phyloP scores from a whole-genome alignment of 2,113 vertebrate genomes.

The Chunga burmeisteri region DNA sequence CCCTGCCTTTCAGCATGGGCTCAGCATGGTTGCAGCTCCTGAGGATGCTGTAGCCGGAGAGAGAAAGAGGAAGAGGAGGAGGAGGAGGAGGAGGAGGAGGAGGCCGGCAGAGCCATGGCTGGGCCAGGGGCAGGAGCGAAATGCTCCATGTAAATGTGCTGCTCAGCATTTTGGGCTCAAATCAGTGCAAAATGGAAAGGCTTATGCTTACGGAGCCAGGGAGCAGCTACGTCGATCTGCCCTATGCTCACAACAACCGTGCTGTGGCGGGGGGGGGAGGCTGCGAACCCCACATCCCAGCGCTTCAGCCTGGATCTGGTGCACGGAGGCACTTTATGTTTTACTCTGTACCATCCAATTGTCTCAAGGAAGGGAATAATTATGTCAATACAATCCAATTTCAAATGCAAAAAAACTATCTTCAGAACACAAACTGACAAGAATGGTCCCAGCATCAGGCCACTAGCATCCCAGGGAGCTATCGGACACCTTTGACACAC shows the following conservation, averaged over 20 bases:
- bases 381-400: conserved; percentile 47
- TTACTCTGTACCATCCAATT: background rate
- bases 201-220: accelerated
- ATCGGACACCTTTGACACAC: background rate
- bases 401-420: background rate
- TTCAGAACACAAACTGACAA: background rate
- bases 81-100: background rate
- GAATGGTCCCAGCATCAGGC: background rate
- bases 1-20: background rate
- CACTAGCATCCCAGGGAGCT: background rate
- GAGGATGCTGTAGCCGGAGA: background rate
- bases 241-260: accelerated
- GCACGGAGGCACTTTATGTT: accelerated
- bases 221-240: background rate
- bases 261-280: background rate
- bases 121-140: background rate
- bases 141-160: background rate
- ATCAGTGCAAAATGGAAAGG: background rate
- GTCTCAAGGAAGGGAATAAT: conserved; percentile 25
- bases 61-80: background rate
- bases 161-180: background rate
- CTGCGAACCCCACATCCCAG: background rate
- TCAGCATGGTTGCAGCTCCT: background rate
- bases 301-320: accelerated
- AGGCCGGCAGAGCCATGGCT: accelerated